Percentiles rank a stretch among this genome's conserved stretches.
Conservation (phyloP, 2,113 vertebrate species). For the Rhadina sibilatrix region DNA sequence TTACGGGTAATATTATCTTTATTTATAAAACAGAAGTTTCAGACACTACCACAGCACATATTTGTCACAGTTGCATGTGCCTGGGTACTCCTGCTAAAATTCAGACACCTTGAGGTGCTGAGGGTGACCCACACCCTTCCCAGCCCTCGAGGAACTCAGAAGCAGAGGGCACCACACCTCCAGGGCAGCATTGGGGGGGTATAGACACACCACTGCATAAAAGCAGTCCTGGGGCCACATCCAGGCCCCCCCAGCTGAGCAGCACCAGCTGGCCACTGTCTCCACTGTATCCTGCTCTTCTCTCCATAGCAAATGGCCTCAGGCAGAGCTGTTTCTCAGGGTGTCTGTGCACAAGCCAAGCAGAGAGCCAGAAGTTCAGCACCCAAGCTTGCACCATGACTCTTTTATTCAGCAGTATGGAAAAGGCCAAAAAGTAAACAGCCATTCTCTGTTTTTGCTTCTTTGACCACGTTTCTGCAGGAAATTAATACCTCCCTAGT, state of each 20-base stretch:
- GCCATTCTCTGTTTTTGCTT: background rate
- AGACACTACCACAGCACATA: background rate
- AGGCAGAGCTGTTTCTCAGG: background rate
- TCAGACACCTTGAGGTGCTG: background rate
- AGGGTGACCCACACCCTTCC: background rate
- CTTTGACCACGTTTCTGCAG: background rate
- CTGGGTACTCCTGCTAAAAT: background rate
- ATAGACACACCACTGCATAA: background rate
- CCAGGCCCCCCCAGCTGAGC: too few relatives aligned
- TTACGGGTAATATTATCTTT: background rate
- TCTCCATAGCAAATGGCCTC: background rate
- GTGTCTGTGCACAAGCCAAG: background rate
- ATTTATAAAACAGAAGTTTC: background rate
- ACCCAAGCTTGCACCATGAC: background rate
- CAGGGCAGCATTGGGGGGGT: too few relatives aligned
- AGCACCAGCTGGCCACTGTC: background rate
- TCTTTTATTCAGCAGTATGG: background rate
- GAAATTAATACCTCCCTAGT: background rate
- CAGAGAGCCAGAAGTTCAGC: background rate
- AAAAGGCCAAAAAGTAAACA: background rate
- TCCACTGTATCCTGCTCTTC: background rate
- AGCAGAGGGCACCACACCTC: background rate
- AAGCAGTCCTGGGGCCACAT: background rate
- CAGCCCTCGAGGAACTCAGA: fast-evolving
- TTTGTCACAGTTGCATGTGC: too few relatives aligned